Evolutionary conservation across 2,888 invertebrate species (phyloP).

Genomic region (Diarsia brunnea): DNA sequence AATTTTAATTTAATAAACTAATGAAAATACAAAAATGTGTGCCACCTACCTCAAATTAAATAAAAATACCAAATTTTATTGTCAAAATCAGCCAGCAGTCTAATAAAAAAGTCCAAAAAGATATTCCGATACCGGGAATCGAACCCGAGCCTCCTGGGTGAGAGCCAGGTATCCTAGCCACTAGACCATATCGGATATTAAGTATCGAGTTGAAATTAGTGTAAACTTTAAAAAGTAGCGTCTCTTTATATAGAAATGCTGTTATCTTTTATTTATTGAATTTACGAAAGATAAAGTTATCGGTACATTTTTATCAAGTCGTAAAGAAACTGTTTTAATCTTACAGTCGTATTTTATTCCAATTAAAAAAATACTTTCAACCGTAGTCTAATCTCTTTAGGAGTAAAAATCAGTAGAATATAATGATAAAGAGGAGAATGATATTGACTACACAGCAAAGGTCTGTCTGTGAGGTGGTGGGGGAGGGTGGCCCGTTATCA

Average conservation of each 20-base stretch:
- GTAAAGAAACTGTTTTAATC: neutral
- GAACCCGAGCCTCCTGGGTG: constrained; percentile 92
- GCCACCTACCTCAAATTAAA: neutral
- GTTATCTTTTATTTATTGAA: neutral
- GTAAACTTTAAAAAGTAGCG: neutral
- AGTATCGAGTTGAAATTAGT: fast-evolving
- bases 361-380: neutral
- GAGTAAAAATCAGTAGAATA: neutral
- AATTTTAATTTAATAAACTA: neutral
- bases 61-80: neutral
- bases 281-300: neutral
- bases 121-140: constrained; percentile 92
- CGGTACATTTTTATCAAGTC: neutral
- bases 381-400: neutral
- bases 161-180: constrained; percentile 92
- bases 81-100: neutral
- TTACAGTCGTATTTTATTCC: neutral
- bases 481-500: neutral
- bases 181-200: constrained; percentile 91
- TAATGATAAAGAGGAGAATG: neutral
- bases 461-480: neutral
- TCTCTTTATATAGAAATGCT: fast-evolving
- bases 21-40: neutral
- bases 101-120: constrained; percentile 67
- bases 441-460: neutral